phyloP scores from a whole-genome alignment of 1,140 invertebrate species.

The Drosophila orosa region DNA sequence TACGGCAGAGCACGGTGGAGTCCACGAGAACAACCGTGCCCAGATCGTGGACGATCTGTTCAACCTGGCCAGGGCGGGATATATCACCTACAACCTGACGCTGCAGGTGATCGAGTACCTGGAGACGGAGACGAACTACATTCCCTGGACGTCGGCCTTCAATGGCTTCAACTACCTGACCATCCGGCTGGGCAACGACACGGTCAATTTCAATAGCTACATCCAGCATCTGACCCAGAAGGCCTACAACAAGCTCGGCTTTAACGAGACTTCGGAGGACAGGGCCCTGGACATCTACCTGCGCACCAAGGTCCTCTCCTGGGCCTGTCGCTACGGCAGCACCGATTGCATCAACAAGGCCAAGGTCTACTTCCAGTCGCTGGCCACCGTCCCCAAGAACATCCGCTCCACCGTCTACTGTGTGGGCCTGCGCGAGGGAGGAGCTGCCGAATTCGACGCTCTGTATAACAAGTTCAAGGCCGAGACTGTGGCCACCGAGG shows the following conservation, averaged over 20 bases:
- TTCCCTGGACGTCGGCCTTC: constrained; percentile 88
- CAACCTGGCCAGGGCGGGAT: constrained; percentile 85
- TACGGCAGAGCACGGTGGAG: constrained; percentile 85
- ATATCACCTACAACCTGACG: constrained; percentile 84
- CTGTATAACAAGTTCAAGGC: constrained; percentile 85
- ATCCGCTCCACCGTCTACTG: constrained; percentile 87
- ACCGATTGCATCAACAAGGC: constrained; percentile 84
- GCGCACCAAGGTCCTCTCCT: constrained; percentile 84
- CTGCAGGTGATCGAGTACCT: constrained; percentile 87
- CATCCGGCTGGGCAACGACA: constrained; percentile 72
- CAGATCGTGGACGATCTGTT: constrained; percentile 92
- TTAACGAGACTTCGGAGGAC: constrained; percentile 47
- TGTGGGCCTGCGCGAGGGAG: constrained; percentile 85
- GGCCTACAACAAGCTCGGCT: constrained; percentile 72
- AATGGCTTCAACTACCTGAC: constrained; percentile 84
- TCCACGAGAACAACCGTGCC: constrained; percentile 90
- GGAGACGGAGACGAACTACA: constrained; percentile 86
- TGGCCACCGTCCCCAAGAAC: constrained; percentile 84
- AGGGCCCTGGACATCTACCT: constrained; percentile 79
- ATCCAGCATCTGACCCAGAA: constrained; percentile 60
- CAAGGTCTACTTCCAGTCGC: constrained; percentile 64
- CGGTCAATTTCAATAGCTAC: constrained; percentile 58
- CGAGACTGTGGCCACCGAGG: constrained; percentile 85
- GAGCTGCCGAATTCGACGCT: constrained; percentile 84
- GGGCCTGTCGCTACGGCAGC: constrained; percentile 85